Evolutionary conservation across 2,888 invertebrate genomes (phyloP).

Genomic region (Steinernema scapterisci): DNA sequence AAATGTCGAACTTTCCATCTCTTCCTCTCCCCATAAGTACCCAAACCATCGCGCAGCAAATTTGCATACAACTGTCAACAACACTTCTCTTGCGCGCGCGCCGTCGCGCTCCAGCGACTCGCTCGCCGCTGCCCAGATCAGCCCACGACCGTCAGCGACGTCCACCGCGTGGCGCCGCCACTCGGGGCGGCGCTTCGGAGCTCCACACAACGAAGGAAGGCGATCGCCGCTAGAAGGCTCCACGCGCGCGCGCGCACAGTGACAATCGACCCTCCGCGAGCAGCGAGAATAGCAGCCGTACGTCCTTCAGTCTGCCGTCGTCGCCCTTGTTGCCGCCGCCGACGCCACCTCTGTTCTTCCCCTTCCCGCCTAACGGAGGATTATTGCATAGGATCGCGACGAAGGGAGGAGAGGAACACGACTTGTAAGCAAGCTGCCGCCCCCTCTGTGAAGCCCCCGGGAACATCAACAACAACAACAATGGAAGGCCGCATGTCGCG

Average conservation of each 20-base stretch:
- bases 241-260: slow-evolving; percentile 25
- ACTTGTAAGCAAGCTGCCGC: not conserved
- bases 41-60: not conserved
- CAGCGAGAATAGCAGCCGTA: slow-evolving; percentile 13
- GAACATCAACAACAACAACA: slow-evolving; percentile 3
- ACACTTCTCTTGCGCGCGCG: not conserved
- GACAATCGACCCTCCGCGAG: slow-evolving; percentile 27
- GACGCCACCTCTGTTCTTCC: not conserved
- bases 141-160: not conserved
- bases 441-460: not conserved
- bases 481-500: slow-evolving; percentile 31
- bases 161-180: not conserved
- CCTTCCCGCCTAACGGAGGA: not conserved
- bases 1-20: not conserved
- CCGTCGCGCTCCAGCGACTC: not conserved
- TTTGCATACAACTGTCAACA: slow-evolving; percentile 32
- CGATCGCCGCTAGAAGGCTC: slow-evolving; percentile 12
- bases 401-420: no score
- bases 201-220: no score
- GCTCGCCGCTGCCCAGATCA: no score
- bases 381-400: no score
- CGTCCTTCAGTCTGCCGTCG: not conserved
- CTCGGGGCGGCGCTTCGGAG: no score
- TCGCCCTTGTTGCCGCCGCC: not conserved
- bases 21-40: no score